phyloP scores from a whole-genome alignment of 2,888 invertebrate genomes.

The Callyntrura sp. region DNA sequence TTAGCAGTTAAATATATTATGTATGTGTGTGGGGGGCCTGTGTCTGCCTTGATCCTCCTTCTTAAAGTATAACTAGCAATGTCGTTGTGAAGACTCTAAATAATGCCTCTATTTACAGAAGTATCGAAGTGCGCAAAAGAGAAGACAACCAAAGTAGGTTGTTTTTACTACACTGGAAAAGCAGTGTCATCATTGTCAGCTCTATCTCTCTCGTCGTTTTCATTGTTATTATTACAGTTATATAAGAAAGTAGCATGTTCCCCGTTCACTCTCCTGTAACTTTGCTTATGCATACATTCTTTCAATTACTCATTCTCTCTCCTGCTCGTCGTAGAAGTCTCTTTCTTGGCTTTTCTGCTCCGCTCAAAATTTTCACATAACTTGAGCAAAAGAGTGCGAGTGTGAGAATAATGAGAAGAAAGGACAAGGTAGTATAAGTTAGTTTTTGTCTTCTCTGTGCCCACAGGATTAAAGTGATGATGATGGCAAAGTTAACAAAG shows the following conservation, averaged over 20 bases:
- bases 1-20: no score
- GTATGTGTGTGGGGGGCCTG: no score
- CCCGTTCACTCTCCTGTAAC: background rate
- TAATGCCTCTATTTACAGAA: slow-evolving; percentile 65
- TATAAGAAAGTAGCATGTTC: slow-evolving; percentile 20
- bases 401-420: slow-evolving; percentile 8
- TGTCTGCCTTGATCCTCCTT: background rate
- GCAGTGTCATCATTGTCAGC: slow-evolving; percentile 17
- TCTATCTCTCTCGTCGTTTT: slow-evolving; percentile 7
- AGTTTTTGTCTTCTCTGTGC: slow-evolving; percentile 46
- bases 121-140: slow-evolving; percentile 52
- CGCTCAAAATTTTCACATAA: slow-evolving; percentile 28
- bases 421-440: slow-evolving; percentile 10
- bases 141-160: slow-evolving; percentile 17
- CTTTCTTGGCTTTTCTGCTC: slow-evolving; percentile 3
- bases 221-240: slow-evolving; percentile 34
- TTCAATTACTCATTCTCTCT: slow-evolving; percentile 25
- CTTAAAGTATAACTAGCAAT: slow-evolving; percentile 53
- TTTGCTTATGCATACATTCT: background rate
- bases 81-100: slow-evolving; percentile 60
- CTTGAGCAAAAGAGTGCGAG: background rate
- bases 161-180: slow-evolving; percentile 53
- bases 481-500: slow-evolving; percentile 69
- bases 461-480: slow-evolving; percentile 70
- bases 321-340: no score